Percentiles rank a stretch among this genome's conserved stretches.
Conservation (phyloP, 2,888 invertebrate genomes). For the Lasioglossum marginatum region DNA sequence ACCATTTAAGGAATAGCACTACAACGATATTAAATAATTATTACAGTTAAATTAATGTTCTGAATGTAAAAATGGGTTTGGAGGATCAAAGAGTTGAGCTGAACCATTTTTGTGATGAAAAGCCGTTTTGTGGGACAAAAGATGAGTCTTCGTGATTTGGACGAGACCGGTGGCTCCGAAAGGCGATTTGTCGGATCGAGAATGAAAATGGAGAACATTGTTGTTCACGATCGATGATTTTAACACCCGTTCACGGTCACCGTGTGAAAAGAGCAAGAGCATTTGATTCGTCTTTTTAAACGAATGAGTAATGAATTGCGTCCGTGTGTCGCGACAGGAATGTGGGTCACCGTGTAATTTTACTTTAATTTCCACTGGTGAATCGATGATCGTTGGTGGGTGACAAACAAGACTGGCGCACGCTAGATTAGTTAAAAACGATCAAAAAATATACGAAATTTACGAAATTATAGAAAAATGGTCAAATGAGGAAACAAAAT, state of each 20-base stretch:
- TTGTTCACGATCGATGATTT: conserved; percentile 24
- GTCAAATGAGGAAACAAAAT: too few relatives aligned
- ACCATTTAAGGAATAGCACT: too few relatives aligned
- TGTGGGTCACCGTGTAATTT: conserved; percentile 47
- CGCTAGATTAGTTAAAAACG: neutral
- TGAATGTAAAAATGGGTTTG: neutral
- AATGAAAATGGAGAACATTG: neutral
- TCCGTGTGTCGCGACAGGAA: conserved; percentile 16
- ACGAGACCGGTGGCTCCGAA: neutral
- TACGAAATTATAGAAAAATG: too few relatives aligned
- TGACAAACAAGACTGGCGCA: neutral
- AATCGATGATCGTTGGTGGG: neutral
- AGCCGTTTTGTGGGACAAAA: neutral
- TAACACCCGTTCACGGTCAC: neutral
- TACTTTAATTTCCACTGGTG: conserved; percentile 32
- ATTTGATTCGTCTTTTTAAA: conserved; percentile 22
- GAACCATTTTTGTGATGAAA: neutral
- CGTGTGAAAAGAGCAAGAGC: conserved; percentile 12
- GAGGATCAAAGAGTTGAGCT: neutral
- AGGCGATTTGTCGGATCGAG: neutral
- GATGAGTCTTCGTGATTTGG: neutral
- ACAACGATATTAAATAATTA: too few relatives aligned
- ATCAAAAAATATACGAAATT: neutral
- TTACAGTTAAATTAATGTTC: too few relatives aligned
- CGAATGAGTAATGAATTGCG: conserved; percentile 45